phyloP scores from a whole-genome alignment of 64 coral and sea anemone species.

The Exaiptasia diaphana region DNA sequence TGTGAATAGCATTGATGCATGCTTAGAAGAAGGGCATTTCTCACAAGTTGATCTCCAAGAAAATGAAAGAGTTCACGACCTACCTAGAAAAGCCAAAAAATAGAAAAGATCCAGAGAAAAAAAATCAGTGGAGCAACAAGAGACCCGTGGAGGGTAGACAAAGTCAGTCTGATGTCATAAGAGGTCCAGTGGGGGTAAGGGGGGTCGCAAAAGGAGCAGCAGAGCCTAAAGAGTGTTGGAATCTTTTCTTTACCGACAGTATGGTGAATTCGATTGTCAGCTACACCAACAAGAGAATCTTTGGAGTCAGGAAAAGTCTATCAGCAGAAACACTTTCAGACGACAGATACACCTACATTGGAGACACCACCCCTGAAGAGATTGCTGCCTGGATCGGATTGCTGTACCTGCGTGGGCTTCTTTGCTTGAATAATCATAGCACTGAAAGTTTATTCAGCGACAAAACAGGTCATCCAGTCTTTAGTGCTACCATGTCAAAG shows the following conservation, averaged over 20 bases:
- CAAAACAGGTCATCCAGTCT: conserved; percentile 24
- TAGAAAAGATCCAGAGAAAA: background rate
- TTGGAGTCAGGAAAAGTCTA: background rate
- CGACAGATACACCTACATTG: conserved; percentile 20
- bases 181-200: background rate
- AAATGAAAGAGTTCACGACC: background rate
- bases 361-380: background rate
- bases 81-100: conserved; percentile 30
- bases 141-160: conserved; percentile 17
- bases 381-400: conserved; percentile 18
- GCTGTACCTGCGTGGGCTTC: conserved; percentile 17
- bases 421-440: conserved; percentile 28
- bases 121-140: conserved; percentile 3
- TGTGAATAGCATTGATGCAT: conserved; percentile 34
- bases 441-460: conserved; percentile 16
- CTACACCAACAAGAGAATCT: conserved; percentile 20
- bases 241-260: conserved; percentile 7
- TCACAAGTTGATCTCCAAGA: conserved; percentile 17
- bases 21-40: conserved; percentile 39
- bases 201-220: conserved; percentile 5
- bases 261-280: conserved; percentile 1
- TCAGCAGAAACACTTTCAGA: conserved; percentile 20
- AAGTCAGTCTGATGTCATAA: background rate
- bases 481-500: conserved; percentile 23
- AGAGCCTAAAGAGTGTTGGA: conserved; percentile 8